Base-by-base conservation (phyloP, 2,797 vertebrate genomes). In the Zenarchopterus dispar region DNA sequence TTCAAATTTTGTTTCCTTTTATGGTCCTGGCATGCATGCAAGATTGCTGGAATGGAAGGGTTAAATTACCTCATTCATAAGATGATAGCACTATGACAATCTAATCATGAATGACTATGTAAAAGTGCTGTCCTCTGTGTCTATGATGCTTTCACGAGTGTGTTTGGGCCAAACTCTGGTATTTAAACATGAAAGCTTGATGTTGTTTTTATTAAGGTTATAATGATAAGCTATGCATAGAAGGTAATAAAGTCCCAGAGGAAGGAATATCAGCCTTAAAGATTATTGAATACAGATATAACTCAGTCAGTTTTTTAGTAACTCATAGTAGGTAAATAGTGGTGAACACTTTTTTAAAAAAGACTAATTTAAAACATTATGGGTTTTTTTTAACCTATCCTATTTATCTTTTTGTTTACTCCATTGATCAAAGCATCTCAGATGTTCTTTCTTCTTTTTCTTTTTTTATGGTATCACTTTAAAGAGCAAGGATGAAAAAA, bases 401-500 rank as follows among this genome's bases (percentile, higher is more conserved):
- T 39, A 15, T 15, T 39, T 15, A 2, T 39, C 4, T 17, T 7
- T 28, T 9, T 10, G 41, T 31, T 52, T 28, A 22, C 18, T 18
- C 16, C 5, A 22, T 55, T 69, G 26, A 42, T 15, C 18, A 17
- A 15, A 39, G 1, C 7, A 13, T 26, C n/a, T 1, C 9, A 26
- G 5, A 13, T 44, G 13, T 17, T 23, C 13, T 22, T 33, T 57
- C 57, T 19, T n/a, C n/a, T 3, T 19, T 11, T 66, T 49, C 31
- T 73, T 49, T 72, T 39, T n/a, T 48, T 64, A 66, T 67, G 55
- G 83, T 5, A 71, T 71, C 66, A 50, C 75, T 85, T 86, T 84
- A 81, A 78, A 56, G 36, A 79, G 56, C 62, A 67, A 66, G 65
- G 65, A 78, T 49, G n/a, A 55, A 59, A 58, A 62, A 75, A 82